Evolutionary conservation across 2,113 vertebrate genomes (phyloP).

Genomic region (Tamias sibiricus): DNA sequence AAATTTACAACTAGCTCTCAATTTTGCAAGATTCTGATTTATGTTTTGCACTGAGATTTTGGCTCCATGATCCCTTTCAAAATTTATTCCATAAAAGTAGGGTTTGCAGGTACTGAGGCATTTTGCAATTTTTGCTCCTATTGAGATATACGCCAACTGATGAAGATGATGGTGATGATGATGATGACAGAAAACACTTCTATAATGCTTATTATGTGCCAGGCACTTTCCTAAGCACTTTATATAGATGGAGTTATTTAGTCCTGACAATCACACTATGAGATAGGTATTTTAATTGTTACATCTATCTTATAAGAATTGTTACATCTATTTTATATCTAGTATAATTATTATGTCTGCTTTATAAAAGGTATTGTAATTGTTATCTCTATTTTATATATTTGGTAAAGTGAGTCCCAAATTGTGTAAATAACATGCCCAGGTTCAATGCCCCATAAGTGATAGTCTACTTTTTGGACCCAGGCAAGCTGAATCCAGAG

Average conservation of each 20-base stretch:
- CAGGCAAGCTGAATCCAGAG: not conserved
- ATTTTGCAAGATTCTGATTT: conserved; percentile 30
- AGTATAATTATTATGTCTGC: not conserved
- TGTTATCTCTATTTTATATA: too few relatives aligned
- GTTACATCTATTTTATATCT: not conserved
- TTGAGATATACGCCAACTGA: conserved; percentile 10
- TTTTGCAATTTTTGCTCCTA: conserved; percentile 43
- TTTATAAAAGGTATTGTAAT: too few relatives aligned
- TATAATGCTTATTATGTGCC: not conserved
- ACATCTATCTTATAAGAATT: conserved; percentile 8
- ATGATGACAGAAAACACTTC: not conserved
- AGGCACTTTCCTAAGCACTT: conserved; percentile 21
- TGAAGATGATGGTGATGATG: not conserved
- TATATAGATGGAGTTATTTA: not conserved
- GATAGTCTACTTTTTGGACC: conserved; percentile 28
- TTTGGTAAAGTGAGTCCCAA: conserved; percentile 3
- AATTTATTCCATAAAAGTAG: not conserved
- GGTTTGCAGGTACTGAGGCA: not conserved
- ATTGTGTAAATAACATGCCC: not conserved
- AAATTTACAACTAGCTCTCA: conserved; percentile 42
- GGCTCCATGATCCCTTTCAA: not conserved
- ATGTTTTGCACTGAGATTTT: conserved; percentile 4
- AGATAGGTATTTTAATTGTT: not conserved
- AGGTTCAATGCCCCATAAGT: not conserved
- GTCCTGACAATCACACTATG: not conserved